Percentiles rank a stretch among this genome's conserved stretches.
Evolutionary conservation across 2,888 invertebrate species (phyloP).

Genomic region (Xestobium rufovillosum): DNA sequence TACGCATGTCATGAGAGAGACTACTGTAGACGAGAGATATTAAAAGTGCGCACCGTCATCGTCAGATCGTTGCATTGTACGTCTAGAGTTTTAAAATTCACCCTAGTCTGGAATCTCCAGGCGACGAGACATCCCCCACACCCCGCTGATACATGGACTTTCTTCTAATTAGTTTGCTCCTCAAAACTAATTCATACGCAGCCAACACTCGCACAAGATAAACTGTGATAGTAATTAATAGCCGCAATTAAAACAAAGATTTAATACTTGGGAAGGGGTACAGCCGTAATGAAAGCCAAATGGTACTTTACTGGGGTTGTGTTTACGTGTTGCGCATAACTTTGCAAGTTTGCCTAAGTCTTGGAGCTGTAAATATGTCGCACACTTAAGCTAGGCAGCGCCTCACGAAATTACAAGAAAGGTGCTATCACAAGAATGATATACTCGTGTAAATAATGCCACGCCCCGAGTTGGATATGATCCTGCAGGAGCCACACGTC

Average conservation of each 20-base stretch:
- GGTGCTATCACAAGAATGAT: slow-evolving; percentile 11
- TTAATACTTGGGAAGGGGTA: slow-evolving; percentile 39
- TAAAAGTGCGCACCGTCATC: too few relatives aligned
- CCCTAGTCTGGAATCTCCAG: background rate
- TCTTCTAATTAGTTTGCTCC: slow-evolving; percentile 39
- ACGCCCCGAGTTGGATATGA: too few relatives aligned
- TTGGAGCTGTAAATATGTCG: slow-evolving; percentile 42
- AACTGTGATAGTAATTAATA: slow-evolving; percentile 40
- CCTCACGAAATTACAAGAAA: slow-evolving; percentile 34
- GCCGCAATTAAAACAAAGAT: slow-evolving; percentile 42
- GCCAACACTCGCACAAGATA: slow-evolving; percentile 31
- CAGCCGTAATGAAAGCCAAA: slow-evolving; percentile 41
- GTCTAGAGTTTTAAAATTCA: too few relatives aligned
- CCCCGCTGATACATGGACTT: slow-evolving; percentile 33
- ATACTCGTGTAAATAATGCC: too few relatives aligned
- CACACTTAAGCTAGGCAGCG: slow-evolving; percentile 39
- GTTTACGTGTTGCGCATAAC: slow-evolving; percentile 46
- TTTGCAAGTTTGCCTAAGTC: slow-evolving; percentile 44
- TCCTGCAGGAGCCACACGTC: too few relatives aligned
- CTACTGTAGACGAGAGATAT: too few relatives aligned
- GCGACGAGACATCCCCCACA: slow-evolving; percentile 23
- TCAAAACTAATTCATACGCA: slow-evolving; percentile 38
- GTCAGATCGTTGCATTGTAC: too few relatives aligned
- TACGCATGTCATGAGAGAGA: too few relatives aligned
- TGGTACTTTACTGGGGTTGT: slow-evolving; percentile 38